Evolutionary conservation across 92 coral and sea anemone species (phyloP).

Genomic region (Parazoanthus swiftii): DNA sequence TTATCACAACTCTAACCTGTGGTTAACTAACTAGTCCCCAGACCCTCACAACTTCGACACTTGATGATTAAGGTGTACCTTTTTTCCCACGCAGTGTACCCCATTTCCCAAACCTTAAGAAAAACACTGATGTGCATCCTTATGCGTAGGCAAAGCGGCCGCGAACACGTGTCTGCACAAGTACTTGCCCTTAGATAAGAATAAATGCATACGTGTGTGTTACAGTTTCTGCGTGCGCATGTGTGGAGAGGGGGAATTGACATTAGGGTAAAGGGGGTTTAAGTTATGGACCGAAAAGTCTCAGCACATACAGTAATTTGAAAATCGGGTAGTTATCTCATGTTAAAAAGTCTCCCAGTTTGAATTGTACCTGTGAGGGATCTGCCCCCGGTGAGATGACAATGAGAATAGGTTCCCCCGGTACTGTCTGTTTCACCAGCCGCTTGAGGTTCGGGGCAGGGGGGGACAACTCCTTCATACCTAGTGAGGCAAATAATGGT

Average conservation of each 20-base stretch:
- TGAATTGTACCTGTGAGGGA: constrained; percentile 91
- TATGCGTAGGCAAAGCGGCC: too few relatives aligned
- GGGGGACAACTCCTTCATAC: constrained; percentile 94
- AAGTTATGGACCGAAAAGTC: too few relatives aligned
- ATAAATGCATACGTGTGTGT: not conserved
- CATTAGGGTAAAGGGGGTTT: not conserved
- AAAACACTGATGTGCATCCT: not conserved
- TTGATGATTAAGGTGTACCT: too few relatives aligned
- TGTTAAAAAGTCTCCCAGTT: not conserved
- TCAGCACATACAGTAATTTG: not conserved
- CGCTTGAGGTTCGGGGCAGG: constrained; percentile 96
- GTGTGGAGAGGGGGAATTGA: not conserved
- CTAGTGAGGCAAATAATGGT: constrained; percentile 37
- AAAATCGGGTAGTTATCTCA: not conserved
- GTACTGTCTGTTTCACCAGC: constrained; percentile 92
- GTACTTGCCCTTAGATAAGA: too few relatives aligned
- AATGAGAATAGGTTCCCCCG: constrained; percentile 90
- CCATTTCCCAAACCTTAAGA: too few relatives aligned
- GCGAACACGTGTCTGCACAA: too few relatives aligned
- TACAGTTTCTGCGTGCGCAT: not conserved
- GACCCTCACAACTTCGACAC: too few relatives aligned
- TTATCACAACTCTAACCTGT: too few relatives aligned
- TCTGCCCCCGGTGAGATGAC: constrained; percentile 99
- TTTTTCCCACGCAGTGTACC: too few relatives aligned
- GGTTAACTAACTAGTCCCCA: too few relatives aligned